Base-by-base conservation (phyloP, 1,140 invertebrate genomes). In the Whitmania pigra region DNA sequence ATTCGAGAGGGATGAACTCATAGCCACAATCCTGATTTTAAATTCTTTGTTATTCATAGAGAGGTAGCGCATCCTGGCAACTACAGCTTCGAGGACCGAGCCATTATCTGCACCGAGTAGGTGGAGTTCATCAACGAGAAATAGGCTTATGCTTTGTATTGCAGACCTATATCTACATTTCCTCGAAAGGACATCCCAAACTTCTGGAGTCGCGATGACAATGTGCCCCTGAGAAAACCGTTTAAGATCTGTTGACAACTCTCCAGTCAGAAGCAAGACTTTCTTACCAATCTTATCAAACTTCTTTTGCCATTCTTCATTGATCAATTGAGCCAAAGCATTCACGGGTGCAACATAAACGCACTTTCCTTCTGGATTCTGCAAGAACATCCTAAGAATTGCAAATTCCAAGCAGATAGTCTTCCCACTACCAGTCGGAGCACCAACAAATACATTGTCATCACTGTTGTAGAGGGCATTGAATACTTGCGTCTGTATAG, bases 401-500 rank as follows among this genome's bases (percentile, higher is more conserved):
- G 95, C 94, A 82, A 99, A 94, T 81, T 99, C 97, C 0, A 94
- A 95, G 72, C 96, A 92, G 2, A 94, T 90, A 0, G 93, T 95
- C 83, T 99, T 99, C 0, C 95, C 94, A 79, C 93, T 94, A 0
- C 96, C 96, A 20, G 93, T 93, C 0, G 97, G 96, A 0, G 97
- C 95, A 11, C 94, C 96, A 73, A 99, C 88, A 81, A 99, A 97
- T 0, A 99, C 91, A 83, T 98, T 99, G 77, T 99, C 97, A 82
- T 99, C 94, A 20, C 89, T 93, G 83, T 99, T 98, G 82, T 98
- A 99, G 0, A 98, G 89, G 0, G 95, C 91, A 81, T 99, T 98
- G 80, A 99, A 99, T 6, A 98, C 95, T 80, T 99, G 97, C 0
- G 97, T 99, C 81, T 99, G 97, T 75, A 99, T 97, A 0, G 96